Base-by-base conservation (phyloP, 2,113 vertebrate species). In the Sinosuthora webbiana region DNA sequence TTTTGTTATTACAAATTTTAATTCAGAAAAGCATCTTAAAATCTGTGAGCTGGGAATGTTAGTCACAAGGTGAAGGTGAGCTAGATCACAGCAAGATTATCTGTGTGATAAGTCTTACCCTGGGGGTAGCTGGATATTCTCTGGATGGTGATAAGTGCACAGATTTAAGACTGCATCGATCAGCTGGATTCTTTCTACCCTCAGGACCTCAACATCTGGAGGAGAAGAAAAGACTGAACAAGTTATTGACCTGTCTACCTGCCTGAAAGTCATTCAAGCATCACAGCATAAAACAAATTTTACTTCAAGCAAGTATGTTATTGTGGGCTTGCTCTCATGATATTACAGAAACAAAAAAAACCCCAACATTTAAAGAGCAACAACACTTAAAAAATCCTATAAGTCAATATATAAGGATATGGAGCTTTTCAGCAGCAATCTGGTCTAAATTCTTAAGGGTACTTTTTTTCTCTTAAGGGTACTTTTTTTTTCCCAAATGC, bases 121-220 rank as follows among this genome's bases (percentile, higher is more conserved):
- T 3, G 99, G 97, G 4, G 99, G 99, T 21, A 99, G 98, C 97
- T 99, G 99, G 88, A 99, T 99, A 96, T 99, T 99, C 97, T 99
- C 99, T 1, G 99, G 99, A 89, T 99, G 99, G 93, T 99, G 99
- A 31, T 99, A 99, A 89, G 99, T 99, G 95, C 99, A 99, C 77
- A 99, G 98, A 94, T 99, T 99, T 85, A 99, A 98, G 52, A 99
- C 99, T 0, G 99, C 99, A 33, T 99, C 99, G 0, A 99, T 99
- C 64, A 99, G 98, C 87, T 99, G 99, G 92, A 99, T 98, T 94
- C 99, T 97, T 94, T 99, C 99, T 93, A 99, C 99, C 89, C 98
- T 98, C 97, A 99, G 97, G 87, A 99, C 99, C 44, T 99, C 99
- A 3, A 99, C 97, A 93, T 99, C 99, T 99, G 90, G 64, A 96